Percentiles rank a stretch among this genome's conserved stretches.
Conservation (phyloP, 1,140 invertebrate species). For the Cheumatopsyche charites region DNA sequence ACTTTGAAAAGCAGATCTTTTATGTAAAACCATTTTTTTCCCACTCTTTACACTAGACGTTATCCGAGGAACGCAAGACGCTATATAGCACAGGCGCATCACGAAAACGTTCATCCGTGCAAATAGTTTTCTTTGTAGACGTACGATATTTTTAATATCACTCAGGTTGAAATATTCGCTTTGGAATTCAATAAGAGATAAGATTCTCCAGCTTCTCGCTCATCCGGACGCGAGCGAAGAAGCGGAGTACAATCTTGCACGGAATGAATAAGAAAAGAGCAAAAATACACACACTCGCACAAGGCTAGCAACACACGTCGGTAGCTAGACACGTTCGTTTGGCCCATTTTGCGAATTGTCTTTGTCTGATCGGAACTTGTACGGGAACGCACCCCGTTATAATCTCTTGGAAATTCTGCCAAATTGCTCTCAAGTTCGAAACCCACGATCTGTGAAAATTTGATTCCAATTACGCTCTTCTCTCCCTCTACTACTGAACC, state of each 20-base stretch:
- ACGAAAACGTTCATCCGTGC: too few species aligned
- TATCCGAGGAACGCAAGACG: neutral
- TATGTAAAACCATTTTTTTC: neutral
- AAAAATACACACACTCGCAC: neutral
- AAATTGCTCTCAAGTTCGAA: slow-evolving; percentile 24
- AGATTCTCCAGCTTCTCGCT: slow-evolving; percentile 13
- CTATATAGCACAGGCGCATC: neutral
- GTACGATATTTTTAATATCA: slow-evolving; percentile 28
- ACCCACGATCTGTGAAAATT: slow-evolving; percentile 23
- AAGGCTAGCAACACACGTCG: too few species aligned
- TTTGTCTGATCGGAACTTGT: slow-evolving; percentile 1
- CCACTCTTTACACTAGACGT: neutral
- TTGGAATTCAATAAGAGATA: slow-evolving; percentile 28
- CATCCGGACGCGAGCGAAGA: neutral
- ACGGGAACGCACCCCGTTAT: neutral
- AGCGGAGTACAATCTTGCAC: neutral
- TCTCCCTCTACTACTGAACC: neutral
- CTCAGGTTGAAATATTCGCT: slow-evolving; percentile 28
- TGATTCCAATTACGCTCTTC: slow-evolving; percentile 14
- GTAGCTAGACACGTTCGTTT: too few species aligned
- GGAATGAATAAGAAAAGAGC: slow-evolving; percentile 10
- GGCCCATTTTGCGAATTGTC: neutral
- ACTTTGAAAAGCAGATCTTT: too few species aligned
- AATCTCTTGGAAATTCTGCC: slow-evolving; percentile 11
- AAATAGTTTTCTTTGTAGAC: neutral